Conservation (phyloP, 1,140 invertebrate genomes). For the Adelges cooleyi region DNA sequence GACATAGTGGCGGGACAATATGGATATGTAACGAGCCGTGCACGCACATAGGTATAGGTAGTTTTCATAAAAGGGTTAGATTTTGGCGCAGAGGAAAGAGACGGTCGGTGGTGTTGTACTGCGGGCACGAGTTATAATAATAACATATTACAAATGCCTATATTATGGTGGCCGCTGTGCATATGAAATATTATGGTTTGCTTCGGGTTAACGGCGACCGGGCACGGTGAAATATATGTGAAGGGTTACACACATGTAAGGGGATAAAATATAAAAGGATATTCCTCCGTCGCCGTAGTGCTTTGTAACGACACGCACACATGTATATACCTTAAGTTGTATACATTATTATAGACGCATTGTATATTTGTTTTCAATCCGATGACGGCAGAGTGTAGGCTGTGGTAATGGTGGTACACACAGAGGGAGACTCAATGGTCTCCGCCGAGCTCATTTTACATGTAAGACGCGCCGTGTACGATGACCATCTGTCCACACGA, state of each 20-base stretch:
- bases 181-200: constrained; percentile 1
- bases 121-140: too few relatives aligned
- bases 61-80: not conserved
- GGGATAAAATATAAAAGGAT: not conserved
- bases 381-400: too few relatives aligned
- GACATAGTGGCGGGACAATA: not conserved
- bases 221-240: too few relatives aligned
- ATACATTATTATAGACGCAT: too few relatives aligned
- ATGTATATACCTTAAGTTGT: too few relatives aligned
- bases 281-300: not conserved
- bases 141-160: not conserved
- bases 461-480: too few relatives aligned
- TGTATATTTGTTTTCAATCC: too few relatives aligned
- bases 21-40: not conserved
- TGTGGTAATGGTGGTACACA: too few relatives aligned
- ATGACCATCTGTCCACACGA: too few relatives aligned
- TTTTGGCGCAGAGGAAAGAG: not conserved
- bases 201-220: not conserved
- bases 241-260: too few relatives aligned
- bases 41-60: not conserved
- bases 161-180: not conserved
- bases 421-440: too few relatives aligned
- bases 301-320: not conserved
- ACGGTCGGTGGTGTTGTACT: not conserved
- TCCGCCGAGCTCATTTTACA: too few relatives aligned